These are phyloP conservation scores for Medauroidea extradentata DNA, from an alignment of 1,140 invertebrate genomes.

Conservation along the genomic window DNA sequence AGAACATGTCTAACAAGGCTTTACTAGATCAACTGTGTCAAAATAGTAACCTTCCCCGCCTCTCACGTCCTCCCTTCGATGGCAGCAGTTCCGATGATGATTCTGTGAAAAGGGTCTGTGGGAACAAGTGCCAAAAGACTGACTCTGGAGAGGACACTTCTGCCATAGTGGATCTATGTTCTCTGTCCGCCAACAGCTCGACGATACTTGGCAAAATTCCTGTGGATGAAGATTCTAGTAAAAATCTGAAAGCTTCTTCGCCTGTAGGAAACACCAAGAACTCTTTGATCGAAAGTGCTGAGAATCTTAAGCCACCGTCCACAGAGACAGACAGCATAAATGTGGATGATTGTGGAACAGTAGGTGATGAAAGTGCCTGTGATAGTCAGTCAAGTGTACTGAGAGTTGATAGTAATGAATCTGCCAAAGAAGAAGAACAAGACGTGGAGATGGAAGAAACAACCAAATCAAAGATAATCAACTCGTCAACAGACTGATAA, in stretches of 20 bases:
- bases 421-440: conserved; percentile 13
- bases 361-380: conserved; percentile 15
- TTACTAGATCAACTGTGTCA: conserved; percentile 66
- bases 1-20: conserved; percentile 48
- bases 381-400: conserved; percentile 11
- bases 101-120: not conserved
- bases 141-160: not conserved
- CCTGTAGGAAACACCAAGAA: not conserved
- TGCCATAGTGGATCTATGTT: conserved; percentile 7
- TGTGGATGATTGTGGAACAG: not conserved
- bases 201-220: too few species aligned
- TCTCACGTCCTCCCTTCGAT: not conserved
- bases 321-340: not conserved
- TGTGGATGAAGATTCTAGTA: too few species aligned
- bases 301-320: not conserved
- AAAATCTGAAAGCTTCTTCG: too few species aligned
- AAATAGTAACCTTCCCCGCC: conserved; percentile 8
- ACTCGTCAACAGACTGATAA: conserved; percentile 15
- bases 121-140: not conserved
- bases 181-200: not conserved
- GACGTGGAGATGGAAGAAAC: conserved; percentile 1
- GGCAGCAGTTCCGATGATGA: conserved; percentile 10
- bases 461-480: conserved; percentile 17
- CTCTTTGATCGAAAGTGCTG: not conserved
- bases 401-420: conserved; percentile 8